Base-by-base conservation (phyloP, 2,113 vertebrate genomes). In the Sebastes schlegelii region DNA sequence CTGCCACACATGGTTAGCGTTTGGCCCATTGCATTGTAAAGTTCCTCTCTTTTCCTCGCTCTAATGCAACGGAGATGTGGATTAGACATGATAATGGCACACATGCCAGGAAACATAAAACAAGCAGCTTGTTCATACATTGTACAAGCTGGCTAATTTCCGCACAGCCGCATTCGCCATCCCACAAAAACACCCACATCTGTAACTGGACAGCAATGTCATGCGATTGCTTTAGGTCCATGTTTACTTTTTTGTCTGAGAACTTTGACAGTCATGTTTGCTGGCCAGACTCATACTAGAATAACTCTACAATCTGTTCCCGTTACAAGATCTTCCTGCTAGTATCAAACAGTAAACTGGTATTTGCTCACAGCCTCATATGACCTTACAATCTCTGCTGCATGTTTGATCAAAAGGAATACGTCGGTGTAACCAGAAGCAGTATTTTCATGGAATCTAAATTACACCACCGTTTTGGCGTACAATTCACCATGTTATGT, bases 381-480 rank as follows among this genome's bases (percentile, higher is more conserved):
- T 74, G 46, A 70, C 43, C 14, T 74, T n/a, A 13, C 54, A 4
- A 60, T n/a, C 2, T 43, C 68, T 3, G 45, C 48, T 54, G 55
- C n/a, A 72, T 34, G 34, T 34, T 34, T 34, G 0, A 79, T 60
- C 84, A 65, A 8, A 63, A 57, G 16, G 43, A 21, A n/a, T 55
- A 17, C 2, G 10, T 26, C 55, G 23, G 12, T 13, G 52, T 55
- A 61, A 73, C 19, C 52, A 66, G 10, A 34, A 34, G 23, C 63
- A 48, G 14, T 45, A 5, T 63, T 80, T 21, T 58, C 23, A 46
- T 14, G 2, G 61, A 75, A 78, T 54, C 40, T 51, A 72, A 77
- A 68, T 69, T 26, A 62, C n/a, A 72, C 55, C 10, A 48, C 60
- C n/a, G 57, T 60, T 70, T 70, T 67, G 60, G 11, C 40, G 11